Evolutionary conservation across 2,797 vertebrate genomes (phyloP).

Genomic region (Scyliorhinus canicula): DNA sequence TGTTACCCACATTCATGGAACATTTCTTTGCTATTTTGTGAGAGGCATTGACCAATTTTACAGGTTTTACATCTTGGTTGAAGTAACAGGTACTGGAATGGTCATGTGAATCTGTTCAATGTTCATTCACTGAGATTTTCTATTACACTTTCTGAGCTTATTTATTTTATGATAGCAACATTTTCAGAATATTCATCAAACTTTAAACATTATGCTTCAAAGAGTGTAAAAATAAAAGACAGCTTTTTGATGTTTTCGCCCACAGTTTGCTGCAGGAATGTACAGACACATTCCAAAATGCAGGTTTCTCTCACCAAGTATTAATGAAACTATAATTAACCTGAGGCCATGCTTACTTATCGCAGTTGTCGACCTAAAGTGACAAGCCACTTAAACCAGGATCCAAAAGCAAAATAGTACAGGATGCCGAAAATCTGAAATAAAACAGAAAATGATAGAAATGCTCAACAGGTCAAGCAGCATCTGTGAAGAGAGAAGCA

Average conservation of each 20-base stretch:
- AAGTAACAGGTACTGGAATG: not conserved
- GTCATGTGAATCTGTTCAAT: not conserved
- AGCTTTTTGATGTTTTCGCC: not conserved
- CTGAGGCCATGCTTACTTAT: not conserved
- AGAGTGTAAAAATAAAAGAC: not conserved
- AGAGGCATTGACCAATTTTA: not conserved
- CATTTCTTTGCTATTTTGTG: not conserved
- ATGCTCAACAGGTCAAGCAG: too few relatives aligned
- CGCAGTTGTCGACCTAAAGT: too few relatives aligned
- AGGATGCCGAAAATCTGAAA: too few relatives aligned
- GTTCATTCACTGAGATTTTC: not conserved
- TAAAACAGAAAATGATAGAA: too few relatives aligned
- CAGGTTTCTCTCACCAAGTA: not conserved
- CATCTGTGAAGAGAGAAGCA: too few relatives aligned
- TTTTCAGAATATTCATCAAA: not conserved
- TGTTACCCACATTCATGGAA: not conserved
- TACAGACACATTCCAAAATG: not conserved
- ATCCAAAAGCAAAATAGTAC: too few relatives aligned
- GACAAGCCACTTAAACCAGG: too few relatives aligned
- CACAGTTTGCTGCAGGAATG: not conserved
- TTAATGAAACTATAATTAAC: not conserved
- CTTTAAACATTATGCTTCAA: too few relatives aligned
- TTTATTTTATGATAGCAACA: not conserved
- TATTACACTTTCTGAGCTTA: not conserved
- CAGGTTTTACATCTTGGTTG: not conserved